Base-by-base conservation (phyloP, 2,113 vertebrate genomes). In the Alligator sinensis region DNA sequence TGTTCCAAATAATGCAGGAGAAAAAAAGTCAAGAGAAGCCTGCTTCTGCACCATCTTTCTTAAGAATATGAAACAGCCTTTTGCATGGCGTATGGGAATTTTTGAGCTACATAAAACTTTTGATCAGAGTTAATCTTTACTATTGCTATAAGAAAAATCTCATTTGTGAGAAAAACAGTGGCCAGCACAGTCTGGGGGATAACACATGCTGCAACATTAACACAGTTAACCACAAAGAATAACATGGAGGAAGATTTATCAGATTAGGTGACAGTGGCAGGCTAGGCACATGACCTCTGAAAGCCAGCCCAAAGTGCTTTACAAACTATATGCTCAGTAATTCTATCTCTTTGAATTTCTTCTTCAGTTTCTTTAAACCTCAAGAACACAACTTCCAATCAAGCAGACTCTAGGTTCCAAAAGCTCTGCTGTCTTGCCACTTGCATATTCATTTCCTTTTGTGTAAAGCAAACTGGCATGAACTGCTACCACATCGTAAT, bases 361-460 rank as follows among this genome's bases (percentile, higher is more conserved):
- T 63, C 18, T 83, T 12, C 59, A 47, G 14, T 30, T 2, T 55
- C 22, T 34, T 57, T 62, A 93, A 82, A 57, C 0, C 0, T 3
- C 2, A 83, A 77, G 60, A 79, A 81, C 11, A 70, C 21, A 76
- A 5, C 22, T 3, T 72, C 78, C 27, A 27, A 34, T 63, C 38
- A 89, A 34, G 34, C 8, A 81, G 54, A 2, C n/a, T 13, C 0
- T 0, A 9, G 72, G 16, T 76, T 87, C 57, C 34, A 87, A 27
- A 47, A 47, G 16, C 76, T 89, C 30, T 80, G 57, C 8, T 34
- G 28, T 22, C 90, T 47, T n/a, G 47, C 47, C 47, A 47, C 47
- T 47, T 47, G 5, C 68, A 14, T n/a, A 70, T 0, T 0, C 3
- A 19, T 13, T 61, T 61, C 15, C 3, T 63, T 74, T 87, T 30